phyloP scores from a whole-genome alignment of 2,888 invertebrate species.

The Caenorhabditis imperialis region DNA sequence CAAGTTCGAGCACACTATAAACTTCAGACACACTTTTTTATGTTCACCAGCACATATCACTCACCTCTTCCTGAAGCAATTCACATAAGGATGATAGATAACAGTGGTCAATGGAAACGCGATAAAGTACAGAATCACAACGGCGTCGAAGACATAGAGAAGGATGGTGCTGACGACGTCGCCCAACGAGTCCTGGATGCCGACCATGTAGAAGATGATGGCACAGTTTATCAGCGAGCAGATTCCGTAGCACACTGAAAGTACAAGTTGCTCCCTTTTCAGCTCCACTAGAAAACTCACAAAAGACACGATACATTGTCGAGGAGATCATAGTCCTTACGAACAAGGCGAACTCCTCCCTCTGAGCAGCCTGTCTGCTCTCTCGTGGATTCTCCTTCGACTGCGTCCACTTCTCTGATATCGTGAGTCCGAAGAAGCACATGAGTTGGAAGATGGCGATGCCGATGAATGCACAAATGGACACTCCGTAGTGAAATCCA shows the following conservation, averaged over 20 bases:
- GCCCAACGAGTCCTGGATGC: constrained; percentile 69
- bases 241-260: constrained; percentile 64
- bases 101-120: constrained; percentile 72
- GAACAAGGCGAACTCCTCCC: constrained; percentile 53
- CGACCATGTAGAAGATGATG: constrained; percentile 76
- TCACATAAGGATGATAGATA: constrained; percentile 73
- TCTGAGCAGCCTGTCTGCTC: constrained; percentile 39
- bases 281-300: constrained; percentile 39
- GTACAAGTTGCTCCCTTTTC: background rate
- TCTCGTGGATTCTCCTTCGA: constrained; percentile 50
- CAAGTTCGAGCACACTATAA: no score
- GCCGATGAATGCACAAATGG: constrained; percentile 67
- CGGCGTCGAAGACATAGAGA: constrained; percentile 71
- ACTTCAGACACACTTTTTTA: no score
- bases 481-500: constrained; percentile 74
- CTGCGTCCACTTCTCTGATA: constrained; percentile 68
- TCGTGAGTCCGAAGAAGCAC: constrained; percentile 75
- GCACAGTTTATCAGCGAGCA: constrained; percentile 67
- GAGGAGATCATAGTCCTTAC: constrained; percentile 55
- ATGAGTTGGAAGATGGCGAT: constrained; percentile 70
- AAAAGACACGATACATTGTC: constrained; percentile 61
- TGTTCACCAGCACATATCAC: no score
- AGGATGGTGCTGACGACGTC: constrained; percentile 67
- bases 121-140: constrained; percentile 71
- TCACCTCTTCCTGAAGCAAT: constrained; percentile 57